Conservation (phyloP, 37 sponge, comb jelly and placozoan genomes). For the Haliclona indistincta region DNA sequence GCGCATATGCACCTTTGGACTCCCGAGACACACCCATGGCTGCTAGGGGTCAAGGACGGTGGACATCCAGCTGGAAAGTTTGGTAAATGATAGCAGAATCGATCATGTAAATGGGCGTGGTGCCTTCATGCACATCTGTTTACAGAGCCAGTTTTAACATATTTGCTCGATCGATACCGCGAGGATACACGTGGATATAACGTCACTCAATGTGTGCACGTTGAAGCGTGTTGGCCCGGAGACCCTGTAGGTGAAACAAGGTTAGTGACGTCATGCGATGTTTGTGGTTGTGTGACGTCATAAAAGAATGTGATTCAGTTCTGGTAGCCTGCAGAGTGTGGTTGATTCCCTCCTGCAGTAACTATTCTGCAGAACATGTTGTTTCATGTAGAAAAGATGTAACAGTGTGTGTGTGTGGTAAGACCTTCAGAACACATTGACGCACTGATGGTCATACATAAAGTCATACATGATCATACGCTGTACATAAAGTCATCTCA, state of each 20-base stretch:
- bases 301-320: too few relatives aligned
- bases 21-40: constrained; percentile 82
- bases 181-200: constrained; percentile 55
- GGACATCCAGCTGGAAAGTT: constrained; percentile 80
- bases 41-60: constrained; percentile 49
- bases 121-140: not conserved
- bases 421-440: too few relatives aligned
- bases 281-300: too few relatives aligned
- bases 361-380: too few relatives aligned
- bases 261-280: too few relatives aligned
- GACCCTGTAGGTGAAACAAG: constrained; percentile 83
- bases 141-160: constrained; percentile 43
- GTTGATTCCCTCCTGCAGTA: too few relatives aligned
- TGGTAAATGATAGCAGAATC: constrained; percentile 29
- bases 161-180: constrained; percentile 50
- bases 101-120: too few relatives aligned
- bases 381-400: too few relatives aligned
- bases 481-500: too few relatives aligned
- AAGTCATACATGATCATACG: too few relatives aligned
- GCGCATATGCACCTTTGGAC: constrained; percentile 90
- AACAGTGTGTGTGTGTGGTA: too few relatives aligned
- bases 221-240: constrained; percentile 68
- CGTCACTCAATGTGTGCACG: constrained; percentile 77
- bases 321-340: not conserved
- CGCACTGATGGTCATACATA: too few relatives aligned